phyloP scores from a whole-genome alignment of 1,140 invertebrate genomes.

The Sinella curviseta region DNA sequence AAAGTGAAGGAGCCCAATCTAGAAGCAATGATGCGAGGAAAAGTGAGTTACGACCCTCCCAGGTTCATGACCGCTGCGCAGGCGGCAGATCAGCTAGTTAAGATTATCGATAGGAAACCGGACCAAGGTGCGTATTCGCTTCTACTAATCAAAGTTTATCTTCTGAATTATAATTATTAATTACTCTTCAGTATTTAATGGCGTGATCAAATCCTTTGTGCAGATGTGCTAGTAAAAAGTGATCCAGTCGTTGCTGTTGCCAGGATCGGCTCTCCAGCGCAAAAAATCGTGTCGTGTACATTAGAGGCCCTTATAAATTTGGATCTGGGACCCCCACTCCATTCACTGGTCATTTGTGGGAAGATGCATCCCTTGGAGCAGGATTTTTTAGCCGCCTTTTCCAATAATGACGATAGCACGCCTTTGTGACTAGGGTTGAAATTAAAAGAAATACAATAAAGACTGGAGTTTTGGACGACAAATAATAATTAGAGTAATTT shows the following conservation, averaged over 20 bases:
- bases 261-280: slow-evolving; percentile 80
- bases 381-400: slow-evolving; percentile 67
- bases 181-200: neutral
- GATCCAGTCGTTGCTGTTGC: slow-evolving; percentile 79
- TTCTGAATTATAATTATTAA: neutral
- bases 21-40: slow-evolving; percentile 87
- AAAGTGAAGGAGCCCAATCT: slow-evolving; percentile 97
- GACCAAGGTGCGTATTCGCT: slow-evolving; percentile 22
- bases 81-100: slow-evolving; percentile 78
- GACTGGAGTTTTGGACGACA: too few species aligned
- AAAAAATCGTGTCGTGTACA: slow-evolving; percentile 74
- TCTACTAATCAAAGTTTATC: neutral
- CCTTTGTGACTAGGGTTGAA: too few species aligned
- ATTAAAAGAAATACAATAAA: too few species aligned
- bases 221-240: neutral
- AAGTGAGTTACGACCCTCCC: slow-evolving; percentile 88
- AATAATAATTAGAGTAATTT: too few species aligned
- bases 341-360: slow-evolving; percentile 86
- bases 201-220: neutral
- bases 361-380: slow-evolving; percentile 86
- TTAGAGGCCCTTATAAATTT: slow-evolving; percentile 71
- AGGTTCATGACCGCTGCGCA: slow-evolving; percentile 87
- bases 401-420: neutral
- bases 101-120: slow-evolving; percentile 64
- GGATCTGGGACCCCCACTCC: slow-evolving; percentile 85